A percentile compares a stretch with the other conserved stretches of the same genome.
phyloP scores from a whole-genome alignment of 2,888 invertebrate species.

The Hirudinaria manillensis region DNA sequence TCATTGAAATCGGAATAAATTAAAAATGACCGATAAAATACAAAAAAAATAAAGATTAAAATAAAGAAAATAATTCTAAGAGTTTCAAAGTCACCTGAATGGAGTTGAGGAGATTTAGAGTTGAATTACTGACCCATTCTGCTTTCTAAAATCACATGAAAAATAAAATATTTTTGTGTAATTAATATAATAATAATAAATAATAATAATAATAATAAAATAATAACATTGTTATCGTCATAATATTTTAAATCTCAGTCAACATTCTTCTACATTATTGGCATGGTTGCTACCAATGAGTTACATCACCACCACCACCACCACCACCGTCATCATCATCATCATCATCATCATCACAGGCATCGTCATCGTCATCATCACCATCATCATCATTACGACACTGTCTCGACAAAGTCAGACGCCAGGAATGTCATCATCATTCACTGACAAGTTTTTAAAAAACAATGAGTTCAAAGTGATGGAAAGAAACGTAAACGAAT shows the following conservation, averaged over 20 bases:
- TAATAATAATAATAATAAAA: not conserved
- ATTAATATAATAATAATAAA: no score
- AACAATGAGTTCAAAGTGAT: no score
- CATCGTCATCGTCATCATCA: constrained; percentile 3
- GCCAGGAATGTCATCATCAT: constrained; percentile 2
- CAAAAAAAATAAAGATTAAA: not conserved
- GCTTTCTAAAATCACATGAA: constrained; percentile 62
- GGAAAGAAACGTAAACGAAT: no score
- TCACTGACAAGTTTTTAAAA: not conserved
- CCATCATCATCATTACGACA: not conserved
- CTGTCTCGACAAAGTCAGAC: not conserved
- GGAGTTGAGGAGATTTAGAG: constrained; percentile 82
- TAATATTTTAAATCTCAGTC: not conserved
- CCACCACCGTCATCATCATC: constrained; percentile 2
- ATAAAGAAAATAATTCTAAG: not conserved
- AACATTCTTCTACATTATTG: no score
- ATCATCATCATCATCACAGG: constrained; percentile 2
- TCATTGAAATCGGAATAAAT: not conserved
- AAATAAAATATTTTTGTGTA: not conserved
- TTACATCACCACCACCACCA: not conserved
- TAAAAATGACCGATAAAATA: not conserved
- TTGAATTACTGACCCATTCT: constrained; percentile 80
- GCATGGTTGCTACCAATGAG: no score
- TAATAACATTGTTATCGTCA: not conserved
- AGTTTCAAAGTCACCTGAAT: constrained; percentile 55